Percentiles rank a stretch among this genome's conserved stretches.
These are phyloP conservation scores for Drosophila littoralis DNA, from an alignment of 1,140 invertebrate genomes.

Conservation along the genomic window DNA sequence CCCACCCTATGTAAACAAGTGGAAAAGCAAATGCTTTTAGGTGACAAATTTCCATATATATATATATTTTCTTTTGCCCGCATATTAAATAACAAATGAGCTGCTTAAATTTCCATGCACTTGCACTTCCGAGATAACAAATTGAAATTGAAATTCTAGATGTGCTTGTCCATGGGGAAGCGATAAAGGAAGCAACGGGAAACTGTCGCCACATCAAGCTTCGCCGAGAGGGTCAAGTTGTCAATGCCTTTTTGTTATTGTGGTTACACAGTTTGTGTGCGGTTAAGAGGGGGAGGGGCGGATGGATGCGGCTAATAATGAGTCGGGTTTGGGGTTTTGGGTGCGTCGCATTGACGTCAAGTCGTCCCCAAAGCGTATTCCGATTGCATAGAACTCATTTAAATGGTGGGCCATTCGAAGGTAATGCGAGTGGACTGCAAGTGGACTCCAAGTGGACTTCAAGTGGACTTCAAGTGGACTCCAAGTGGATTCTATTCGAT, in stretches of 20 bases:
- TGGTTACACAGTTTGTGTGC: conserved; percentile 15
- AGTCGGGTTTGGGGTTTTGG: conserved; percentile 32
- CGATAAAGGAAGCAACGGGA: conserved; percentile 61
- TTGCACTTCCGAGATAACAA: conserved; percentile 73
- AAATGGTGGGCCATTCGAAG: not conserved
- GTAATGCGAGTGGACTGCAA: conserved; percentile 1
- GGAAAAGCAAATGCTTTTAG: conserved; percentile 40
- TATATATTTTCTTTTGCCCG: not conserved
- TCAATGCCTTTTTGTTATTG: conserved; percentile 31
- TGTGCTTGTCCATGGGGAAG: conserved; percentile 42
- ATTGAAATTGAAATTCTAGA: conserved; percentile 79
- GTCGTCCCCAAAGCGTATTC: not conserved
- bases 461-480: not conserved
- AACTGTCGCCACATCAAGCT: conserved; percentile 19
- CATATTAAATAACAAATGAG: not conserved
- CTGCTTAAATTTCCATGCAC: conserved; percentile 46
- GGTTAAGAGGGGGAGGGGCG: conserved; percentile 6
- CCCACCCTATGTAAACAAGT: conserved; percentile 46
- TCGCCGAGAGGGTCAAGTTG: conserved; percentile 33
- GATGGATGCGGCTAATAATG: conserved; percentile 33
- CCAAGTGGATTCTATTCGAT: not conserved
- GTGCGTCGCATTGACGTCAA: conserved; percentile 57
- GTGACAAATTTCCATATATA: conserved; percentile 42
- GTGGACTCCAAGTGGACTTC: not conserved
- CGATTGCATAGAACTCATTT: conserved; percentile 15